Conservation (phyloP, 92 coral and sea anemone species). For the Epizoanthus illoricatus region DNA sequence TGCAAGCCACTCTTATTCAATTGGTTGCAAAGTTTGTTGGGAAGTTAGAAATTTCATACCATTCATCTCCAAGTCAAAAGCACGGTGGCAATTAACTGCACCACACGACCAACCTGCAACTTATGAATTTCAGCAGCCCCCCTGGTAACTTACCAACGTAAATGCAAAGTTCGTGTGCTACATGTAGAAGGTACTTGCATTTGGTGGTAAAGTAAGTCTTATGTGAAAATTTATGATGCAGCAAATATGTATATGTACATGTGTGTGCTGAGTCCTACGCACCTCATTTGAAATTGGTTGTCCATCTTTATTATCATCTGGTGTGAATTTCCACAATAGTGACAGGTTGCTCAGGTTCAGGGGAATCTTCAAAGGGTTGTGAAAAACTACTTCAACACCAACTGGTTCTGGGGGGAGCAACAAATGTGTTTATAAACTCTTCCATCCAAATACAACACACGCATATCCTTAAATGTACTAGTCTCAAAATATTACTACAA, state of each 20-base stretch:
- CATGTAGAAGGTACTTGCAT: too few species aligned
- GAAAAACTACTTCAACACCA: slow-evolving; percentile 81
- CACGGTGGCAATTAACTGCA: too few species aligned
- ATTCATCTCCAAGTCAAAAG: too few species aligned
- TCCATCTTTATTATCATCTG: slow-evolving; percentile 51
- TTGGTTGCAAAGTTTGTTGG: too few species aligned
- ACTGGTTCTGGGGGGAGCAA: slow-evolving; percentile 71
- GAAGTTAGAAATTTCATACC: too few species aligned
- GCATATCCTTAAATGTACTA: too few species aligned
- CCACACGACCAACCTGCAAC: too few species aligned
- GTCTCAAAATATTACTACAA: too few species aligned
- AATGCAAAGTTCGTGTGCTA: too few species aligned
- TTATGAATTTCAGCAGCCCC: not conserved
- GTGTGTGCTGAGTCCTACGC: not conserved
- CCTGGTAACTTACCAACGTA: too few species aligned
- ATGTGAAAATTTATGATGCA: not conserved
- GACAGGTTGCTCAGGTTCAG: slow-evolving; percentile 77
- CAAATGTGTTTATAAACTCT: not conserved
- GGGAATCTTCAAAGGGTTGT: slow-evolving; percentile 84
- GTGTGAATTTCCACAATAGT: slow-evolving; percentile 79
- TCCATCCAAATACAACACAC: not conserved
- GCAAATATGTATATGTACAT: not conserved
- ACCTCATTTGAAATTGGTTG: slow-evolving; percentile 82
- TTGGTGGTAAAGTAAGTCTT: too few species aligned
- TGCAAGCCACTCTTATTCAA: too few species aligned